Conservation (phyloP, 2,113 vertebrate genomes). For the Guaruba guarouba region DNA sequence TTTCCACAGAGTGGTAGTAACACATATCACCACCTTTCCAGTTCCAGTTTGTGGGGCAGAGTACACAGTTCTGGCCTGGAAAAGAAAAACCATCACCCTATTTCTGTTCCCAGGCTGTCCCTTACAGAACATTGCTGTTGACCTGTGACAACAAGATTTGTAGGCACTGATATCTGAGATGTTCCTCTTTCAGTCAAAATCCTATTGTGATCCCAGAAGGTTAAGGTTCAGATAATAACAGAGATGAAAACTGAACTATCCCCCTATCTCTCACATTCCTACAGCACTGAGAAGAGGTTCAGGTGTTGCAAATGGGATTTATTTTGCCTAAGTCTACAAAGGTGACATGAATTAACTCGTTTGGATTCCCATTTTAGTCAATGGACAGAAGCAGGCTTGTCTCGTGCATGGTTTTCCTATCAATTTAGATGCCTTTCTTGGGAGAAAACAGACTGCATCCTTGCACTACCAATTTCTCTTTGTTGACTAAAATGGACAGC, state of each 20-base stretch:
- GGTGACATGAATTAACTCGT: neutral
- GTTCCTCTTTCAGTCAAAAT: neutral
- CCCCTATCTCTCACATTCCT: neutral
- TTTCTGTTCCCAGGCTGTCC: neutral
- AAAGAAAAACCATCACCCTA: neutral
- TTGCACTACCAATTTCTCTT: neutral
- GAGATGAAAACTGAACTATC: neutral
- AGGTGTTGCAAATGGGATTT: neutral
- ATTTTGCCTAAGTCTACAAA: neutral
- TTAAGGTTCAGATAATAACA: neutral
- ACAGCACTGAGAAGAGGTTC: neutral
- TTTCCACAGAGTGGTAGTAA: neutral
- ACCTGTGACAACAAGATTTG: rapidly evolving
- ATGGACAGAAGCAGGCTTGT: neutral
- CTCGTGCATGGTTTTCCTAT: neutral
- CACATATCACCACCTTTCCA: neutral
- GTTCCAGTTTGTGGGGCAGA: constrained; percentile 1
- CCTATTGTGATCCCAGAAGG: neutral
- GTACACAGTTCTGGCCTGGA: neutral
- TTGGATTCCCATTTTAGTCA: neutral
- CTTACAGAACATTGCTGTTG: neutral
- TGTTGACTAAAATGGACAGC: neutral
- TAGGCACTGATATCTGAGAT: neutral
- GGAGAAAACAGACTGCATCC: neutral
- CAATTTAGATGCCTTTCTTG: neutral